Conservation (phyloP, 2,888 invertebrate genomes). For the Clitarchus hookeri region DNA sequence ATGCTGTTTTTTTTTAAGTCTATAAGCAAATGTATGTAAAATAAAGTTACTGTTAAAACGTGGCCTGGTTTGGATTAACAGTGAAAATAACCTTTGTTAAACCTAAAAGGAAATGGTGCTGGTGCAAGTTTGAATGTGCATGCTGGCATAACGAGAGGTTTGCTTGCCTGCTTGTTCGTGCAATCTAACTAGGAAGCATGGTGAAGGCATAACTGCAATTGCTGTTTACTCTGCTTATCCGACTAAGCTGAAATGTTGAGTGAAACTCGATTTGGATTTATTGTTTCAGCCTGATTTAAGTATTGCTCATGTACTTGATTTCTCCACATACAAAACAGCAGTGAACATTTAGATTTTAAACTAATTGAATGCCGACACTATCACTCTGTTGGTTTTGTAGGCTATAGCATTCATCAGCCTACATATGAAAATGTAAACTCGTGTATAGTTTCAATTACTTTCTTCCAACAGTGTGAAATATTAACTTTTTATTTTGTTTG, state of each 20-base stretch:
- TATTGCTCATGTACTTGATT: not conserved
- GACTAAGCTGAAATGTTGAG: not conserved
- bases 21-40: not conserved
- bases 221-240: not conserved
- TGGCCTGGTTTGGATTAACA: not conserved
- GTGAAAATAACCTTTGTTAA: not conserved
- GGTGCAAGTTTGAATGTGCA: not conserved
- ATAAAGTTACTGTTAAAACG: not conserved
- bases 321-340: not conserved
- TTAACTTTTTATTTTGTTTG: too few species aligned
- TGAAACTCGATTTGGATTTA: not conserved
- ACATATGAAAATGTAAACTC: not conserved
- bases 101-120: not conserved
- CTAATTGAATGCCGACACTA: not conserved
- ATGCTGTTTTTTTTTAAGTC: not conserved
- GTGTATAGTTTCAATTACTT: not conserved
- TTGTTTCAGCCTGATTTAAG: not conserved
- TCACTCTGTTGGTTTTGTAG: not conserved
- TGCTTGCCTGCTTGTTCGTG: constrained; percentile 2
- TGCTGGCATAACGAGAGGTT: not conserved
- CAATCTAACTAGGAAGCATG: not conserved
- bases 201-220: constrained; percentile 7
- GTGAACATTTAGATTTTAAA: not conserved
- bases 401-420: not conserved
- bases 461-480: not conserved